Evolutionary conservation across 2,113 vertebrate species (phyloP).

Genomic region (Deroptyus accipitrinus): DNA sequence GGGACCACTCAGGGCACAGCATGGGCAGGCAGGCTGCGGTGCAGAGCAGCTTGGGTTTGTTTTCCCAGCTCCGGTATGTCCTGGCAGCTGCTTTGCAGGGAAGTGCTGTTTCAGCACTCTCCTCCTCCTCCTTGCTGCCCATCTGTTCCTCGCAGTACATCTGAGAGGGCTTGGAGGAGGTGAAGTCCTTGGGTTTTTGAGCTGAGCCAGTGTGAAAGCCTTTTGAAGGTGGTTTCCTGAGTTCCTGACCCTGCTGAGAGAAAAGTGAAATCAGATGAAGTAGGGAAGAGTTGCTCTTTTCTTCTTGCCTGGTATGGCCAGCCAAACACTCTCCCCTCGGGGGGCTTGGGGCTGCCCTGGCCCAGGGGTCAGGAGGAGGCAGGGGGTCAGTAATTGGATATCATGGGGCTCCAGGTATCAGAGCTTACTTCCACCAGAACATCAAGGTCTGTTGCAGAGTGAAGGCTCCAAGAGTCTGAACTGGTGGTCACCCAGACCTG

Average conservation of each 20-base stretch:
- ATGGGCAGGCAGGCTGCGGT: not conserved
- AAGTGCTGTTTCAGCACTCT: constrained; percentile 5
- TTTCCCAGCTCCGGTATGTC: not conserved
- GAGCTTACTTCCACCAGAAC: not conserved
- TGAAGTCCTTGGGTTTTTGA: not conserved
- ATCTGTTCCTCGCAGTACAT: not conserved
- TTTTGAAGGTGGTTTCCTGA: constrained; percentile 53
- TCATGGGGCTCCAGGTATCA: not conserved
- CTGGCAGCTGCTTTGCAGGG: not conserved
- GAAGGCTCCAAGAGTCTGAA: accelerated
- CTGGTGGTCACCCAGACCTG: accelerated
- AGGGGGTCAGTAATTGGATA: not conserved
- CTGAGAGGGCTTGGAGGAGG: constrained; percentile 5
- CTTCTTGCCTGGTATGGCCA: not conserved
- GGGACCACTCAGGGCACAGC: accelerated
- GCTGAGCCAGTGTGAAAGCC: not conserved
- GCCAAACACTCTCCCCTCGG: accelerated
- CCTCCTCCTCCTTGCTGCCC: not conserved
- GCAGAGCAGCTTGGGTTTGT: not conserved
- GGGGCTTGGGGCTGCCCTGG: not conserved
- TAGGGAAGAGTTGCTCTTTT: not conserved
- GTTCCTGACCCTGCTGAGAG: constrained; percentile 43
- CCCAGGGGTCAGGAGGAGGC: not conserved
- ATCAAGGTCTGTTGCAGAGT: not conserved
- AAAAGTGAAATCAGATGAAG: constrained; percentile 46